Evolutionary conservation across 1,140 invertebrate genomes (phyloP), one percentile per base, ranked within the genome.

Genomic region (Drosophila navojoa): DNA sequence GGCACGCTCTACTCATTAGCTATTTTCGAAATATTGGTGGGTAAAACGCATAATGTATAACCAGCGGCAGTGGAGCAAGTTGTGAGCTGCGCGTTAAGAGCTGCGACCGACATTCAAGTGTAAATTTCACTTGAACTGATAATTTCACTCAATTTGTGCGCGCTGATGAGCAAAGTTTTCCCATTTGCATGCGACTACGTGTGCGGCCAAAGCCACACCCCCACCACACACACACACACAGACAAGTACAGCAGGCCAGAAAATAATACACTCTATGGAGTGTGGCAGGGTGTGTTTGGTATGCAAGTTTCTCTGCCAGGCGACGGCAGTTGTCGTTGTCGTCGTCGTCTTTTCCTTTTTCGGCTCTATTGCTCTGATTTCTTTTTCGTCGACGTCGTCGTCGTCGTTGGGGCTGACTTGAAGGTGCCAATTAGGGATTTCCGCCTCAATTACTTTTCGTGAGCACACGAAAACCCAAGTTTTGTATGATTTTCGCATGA

Each of bases 111-210:
- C 74, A 85, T 73, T 75, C 81, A 87, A 89, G 82, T 87, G 82
- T 89, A 89, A 89, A 87, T 87, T 87, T 87, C 84, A 90, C 84
- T 89, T 89, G 80, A 89, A 89, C 84, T 89, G 84, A 90, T 89
- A 89, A 89, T 89, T 89, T 89, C 74, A 89, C 84, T 89, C 84
- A 89, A 89, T 89, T 89, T 89, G 85, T 84, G 84, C 76, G 84
- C 85, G 77, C 85, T 89, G 84, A 89, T 89, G 84, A 89, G 85
- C 84, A 89, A 89, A 89, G 84, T 89, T 89, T 89, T 89, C 84
- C 84, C 84, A 89, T 89, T 89, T 89, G 79, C 84, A 89, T 84
- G 64, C 55, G 79, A 75, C 84, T 82, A 82, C 84, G 84, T 89
- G 84, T 73, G 76, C 53, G 45, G 35, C 40, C 42, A 59, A 38